phyloP scores from a whole-genome alignment of 2,113 vertebrate species.

The Hippolais icterina region DNA sequence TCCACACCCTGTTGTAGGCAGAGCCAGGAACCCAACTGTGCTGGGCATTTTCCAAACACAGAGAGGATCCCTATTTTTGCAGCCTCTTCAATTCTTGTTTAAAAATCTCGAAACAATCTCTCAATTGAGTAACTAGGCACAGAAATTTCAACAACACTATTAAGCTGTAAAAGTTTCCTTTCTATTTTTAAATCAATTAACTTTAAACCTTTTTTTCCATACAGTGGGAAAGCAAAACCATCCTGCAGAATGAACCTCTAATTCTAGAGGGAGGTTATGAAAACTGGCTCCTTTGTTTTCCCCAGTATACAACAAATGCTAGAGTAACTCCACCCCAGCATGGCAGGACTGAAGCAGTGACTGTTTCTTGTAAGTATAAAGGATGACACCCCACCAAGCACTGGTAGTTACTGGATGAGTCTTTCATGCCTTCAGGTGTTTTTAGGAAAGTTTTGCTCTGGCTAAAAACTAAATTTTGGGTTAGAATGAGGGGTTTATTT shows the following conservation, averaged over 20 bases:
- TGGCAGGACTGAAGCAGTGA: conserved; percentile 73
- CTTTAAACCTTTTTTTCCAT: conserved; percentile 24
- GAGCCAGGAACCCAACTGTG: not conserved
- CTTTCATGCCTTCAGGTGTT: not conserved
- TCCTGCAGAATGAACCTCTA: conserved; percentile 88
- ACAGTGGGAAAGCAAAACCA: conserved; percentile 93
- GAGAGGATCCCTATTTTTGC: not conserved
- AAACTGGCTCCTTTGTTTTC: conserved; percentile 96
- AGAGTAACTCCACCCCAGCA: conserved; percentile 86
- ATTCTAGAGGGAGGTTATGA: conserved; percentile 96
- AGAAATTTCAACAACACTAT: not conserved
- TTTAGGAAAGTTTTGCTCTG: not conserved
- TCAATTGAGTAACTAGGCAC: not conserved
- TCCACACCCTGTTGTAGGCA: not conserved
- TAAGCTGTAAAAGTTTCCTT: not conserved
- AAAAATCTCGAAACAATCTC: not conserved
- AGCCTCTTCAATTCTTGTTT: not conserved
- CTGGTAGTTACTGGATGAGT: not conserved
- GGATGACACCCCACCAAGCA: not conserved
- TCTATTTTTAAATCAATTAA: not conserved
- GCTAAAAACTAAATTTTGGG: not conserved
- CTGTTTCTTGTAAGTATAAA: conserved; percentile 86
- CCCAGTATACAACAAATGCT: conserved; percentile 92
- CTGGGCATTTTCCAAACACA: not conserved
- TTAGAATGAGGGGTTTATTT: not conserved